Percentiles rank a stretch among this genome's conserved stretches.
phyloP scores from a whole-genome alignment of 1,140 invertebrate genomes.

The Cryptotermes secundus region DNA sequence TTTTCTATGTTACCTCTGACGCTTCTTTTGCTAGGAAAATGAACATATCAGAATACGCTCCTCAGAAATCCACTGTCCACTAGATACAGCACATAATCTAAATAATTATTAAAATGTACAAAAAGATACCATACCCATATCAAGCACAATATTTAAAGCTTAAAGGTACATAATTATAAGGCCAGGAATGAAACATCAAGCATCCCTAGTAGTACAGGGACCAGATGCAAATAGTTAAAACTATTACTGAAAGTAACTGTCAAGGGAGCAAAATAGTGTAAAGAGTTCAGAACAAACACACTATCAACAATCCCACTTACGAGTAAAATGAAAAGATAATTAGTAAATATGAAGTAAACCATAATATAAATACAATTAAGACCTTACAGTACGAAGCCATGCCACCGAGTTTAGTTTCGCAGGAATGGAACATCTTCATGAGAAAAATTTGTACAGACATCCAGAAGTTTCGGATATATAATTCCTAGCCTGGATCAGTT shows the following conservation, averaged over 20 bases:
- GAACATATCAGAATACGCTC: not conserved
- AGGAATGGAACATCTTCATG: too few species aligned
- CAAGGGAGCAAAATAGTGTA: not conserved
- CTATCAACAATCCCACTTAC: slow-evolving; percentile 3
- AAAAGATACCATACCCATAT: slow-evolving; percentile 11
- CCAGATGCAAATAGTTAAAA: not conserved
- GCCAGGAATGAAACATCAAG: slow-evolving; percentile 29
- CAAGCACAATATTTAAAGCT: slow-evolving; percentile 22
- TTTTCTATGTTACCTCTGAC: slow-evolving; percentile 18
- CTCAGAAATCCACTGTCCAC: not conserved
- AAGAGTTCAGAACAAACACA: not conserved
- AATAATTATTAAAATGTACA: slow-evolving; percentile 18
- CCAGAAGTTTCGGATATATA: too few species aligned
- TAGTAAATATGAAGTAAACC: not conserved
- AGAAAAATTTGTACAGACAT: too few species aligned
- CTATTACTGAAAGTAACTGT: not conserved
- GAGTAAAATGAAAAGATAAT: not conserved
- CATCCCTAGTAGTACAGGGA: slow-evolving; percentile 21
- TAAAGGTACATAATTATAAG: slow-evolving; percentile 15
- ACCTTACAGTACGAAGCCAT: too few species aligned
- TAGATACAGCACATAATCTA: not conserved
- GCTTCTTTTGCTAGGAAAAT: not conserved
- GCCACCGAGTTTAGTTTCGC: too few species aligned
- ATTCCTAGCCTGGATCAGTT: too few species aligned
- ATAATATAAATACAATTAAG: not conserved